Percentiles rank a stretch among this genome's conserved stretches.
phyloP scores from a whole-genome alignment of 2,113 vertebrate genomes.

The Proteles cristata region DNA sequence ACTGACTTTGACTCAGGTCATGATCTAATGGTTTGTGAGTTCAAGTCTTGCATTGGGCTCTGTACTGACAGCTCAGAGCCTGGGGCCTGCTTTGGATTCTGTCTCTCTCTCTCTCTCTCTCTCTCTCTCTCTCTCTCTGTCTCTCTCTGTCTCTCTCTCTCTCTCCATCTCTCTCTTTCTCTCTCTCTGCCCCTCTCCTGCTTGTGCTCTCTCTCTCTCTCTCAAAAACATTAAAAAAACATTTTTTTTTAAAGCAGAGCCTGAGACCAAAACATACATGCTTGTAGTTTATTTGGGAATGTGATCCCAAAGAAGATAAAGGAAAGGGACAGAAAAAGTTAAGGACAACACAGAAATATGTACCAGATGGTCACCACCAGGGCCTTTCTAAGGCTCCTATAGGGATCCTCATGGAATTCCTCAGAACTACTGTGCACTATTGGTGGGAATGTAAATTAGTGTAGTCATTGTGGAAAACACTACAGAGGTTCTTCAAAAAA shows the following conservation, averaged over 20 bases:
- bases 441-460: background rate
- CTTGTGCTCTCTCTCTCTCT: no score
- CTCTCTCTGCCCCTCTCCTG: no score
- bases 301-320: background rate
- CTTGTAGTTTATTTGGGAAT: background rate
- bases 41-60: no score
- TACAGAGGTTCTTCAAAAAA: background rate
- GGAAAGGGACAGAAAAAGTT: background rate
- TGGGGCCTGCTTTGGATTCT: no score
- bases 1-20: no score
- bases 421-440: background rate
- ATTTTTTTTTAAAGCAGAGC: background rate
- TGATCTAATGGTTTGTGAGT: no score
- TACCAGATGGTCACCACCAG: background rate
- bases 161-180: no score
- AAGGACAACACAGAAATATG: background rate
- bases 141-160: no score
- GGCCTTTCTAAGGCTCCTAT: background rate
- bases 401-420: background rate
- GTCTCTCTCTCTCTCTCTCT: no score
- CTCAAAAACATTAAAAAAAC: no score
- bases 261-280: background rate
- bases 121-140: no score
- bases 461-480: background rate
- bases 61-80: no score